Base-by-base conservation (phyloP, 2,888 invertebrate species). In the Notocelia uddmanniana region DNA sequence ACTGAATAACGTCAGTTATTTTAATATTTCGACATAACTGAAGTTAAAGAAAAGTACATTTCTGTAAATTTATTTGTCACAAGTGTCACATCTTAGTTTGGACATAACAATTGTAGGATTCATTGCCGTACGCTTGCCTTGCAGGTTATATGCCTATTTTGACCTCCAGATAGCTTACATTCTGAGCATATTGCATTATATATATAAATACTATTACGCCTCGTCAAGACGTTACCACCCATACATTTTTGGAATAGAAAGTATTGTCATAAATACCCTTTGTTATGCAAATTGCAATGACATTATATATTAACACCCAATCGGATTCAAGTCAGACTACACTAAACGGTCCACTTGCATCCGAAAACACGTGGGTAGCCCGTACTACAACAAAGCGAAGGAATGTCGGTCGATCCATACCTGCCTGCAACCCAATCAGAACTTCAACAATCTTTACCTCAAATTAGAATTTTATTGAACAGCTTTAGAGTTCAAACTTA, bases 291-390 rank as follows among this genome's bases (percentile, higher is more conserved):
- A 80, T 77, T 41, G 73, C 72, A 75, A 74, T 73, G 67, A 71
- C 73, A 77, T 79, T 76, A 76, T 79, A 82, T 77, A 80, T 78
- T 81, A 82, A 80, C 77, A 78, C 77, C 77, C 80, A 81, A 82
- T 83, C 76, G 80, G 76, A 81, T 78, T 78, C 80, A 77, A 85
- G 78, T 82, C 76, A 83, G 80, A 76, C 78, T 79, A 77, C 83
- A 85, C 82, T 80, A 78, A 76, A 77, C 76, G 79, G 80, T 81
- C 84, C 82, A 84, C 82, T 80, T 81, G 81, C 81, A 83, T 84
- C 92, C 92, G 92, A 92, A 92, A 89, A 84, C 85, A 89, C 79
- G 92, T 92, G 87, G 92, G 92, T 77, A n/a, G n/a, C n/a, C n/a
- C n/a, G n/a, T n/a, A n/a, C n/a, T n/a, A 79, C 83, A 86, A 91